phyloP scores from a whole-genome alignment of 2,113 vertebrate species.

The Lycocorax pyrrhopterus region DNA sequence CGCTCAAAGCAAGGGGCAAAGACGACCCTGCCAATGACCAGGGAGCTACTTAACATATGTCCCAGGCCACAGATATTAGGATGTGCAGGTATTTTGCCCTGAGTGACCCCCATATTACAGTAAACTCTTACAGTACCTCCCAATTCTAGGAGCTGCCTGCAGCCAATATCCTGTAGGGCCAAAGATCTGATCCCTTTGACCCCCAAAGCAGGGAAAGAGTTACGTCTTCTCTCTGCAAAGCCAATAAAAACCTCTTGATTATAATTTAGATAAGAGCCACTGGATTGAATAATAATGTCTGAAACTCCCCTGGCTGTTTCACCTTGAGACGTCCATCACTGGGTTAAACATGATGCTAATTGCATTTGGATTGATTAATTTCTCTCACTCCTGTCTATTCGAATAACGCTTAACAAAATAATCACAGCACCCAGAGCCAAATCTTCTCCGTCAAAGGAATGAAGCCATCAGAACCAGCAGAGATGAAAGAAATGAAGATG shows the following conservation, averaged over 20 bases:
- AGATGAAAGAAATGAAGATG: conserved; percentile 88
- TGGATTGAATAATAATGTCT: conserved; percentile 89
- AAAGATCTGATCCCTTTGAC: conserved; percentile 56
- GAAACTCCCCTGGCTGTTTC: conserved; percentile 84
- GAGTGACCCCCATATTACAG: neutral
- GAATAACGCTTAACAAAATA: conserved; percentile 96
- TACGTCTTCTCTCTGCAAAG: conserved; percentile 66
- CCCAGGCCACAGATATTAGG: neutral
- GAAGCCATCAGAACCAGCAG: conserved; percentile 85
- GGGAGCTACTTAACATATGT: neutral
- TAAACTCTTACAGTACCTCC: neutral
- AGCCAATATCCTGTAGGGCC: neutral
- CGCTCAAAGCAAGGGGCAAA: neutral
- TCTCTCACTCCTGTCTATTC: conserved; percentile 94
- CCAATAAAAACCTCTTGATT: conserved; percentile 89
- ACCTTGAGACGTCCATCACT: conserved; percentile 95
- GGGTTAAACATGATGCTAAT: conserved; percentile 99
- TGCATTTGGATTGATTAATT: conserved; percentile 97
- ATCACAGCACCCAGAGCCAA: conserved; percentile 80
- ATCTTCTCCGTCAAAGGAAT: conserved; percentile 82
- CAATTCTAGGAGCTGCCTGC: neutral
- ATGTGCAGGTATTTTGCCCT: conserved; percentile 1
- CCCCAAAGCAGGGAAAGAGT: conserved; percentile 74
- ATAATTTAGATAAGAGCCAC: conserved; percentile 91
- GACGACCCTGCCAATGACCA: neutral